phyloP scores from a whole-genome alignment of 2,888 invertebrate genomes.

The Neria commutata region DNA sequence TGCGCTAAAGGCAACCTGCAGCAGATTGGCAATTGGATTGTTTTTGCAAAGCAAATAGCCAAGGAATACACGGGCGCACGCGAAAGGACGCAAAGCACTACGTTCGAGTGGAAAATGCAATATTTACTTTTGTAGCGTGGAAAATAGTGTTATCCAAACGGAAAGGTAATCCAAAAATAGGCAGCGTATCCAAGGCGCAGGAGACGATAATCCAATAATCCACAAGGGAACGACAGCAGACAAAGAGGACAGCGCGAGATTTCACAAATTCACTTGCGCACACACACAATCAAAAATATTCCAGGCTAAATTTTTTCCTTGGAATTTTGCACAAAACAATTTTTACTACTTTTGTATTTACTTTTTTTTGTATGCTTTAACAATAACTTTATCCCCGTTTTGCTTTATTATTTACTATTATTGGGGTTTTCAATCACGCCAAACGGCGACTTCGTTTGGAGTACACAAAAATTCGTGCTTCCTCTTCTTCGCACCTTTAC shows the following conservation, averaged over 20 bases:
- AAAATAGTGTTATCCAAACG: no score
- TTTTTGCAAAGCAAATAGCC: no score
- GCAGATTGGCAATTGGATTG: no score
- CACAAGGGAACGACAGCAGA: slow-evolving; percentile 6
- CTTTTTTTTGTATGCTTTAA: slow-evolving; percentile 35
- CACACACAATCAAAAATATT: slow-evolving; percentile 31
- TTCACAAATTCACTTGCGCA: slow-evolving; percentile 1
- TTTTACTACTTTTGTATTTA: slow-evolving; percentile 33
- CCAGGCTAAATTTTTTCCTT: slow-evolving; percentile 9
- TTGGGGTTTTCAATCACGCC: slow-evolving; percentile 34
- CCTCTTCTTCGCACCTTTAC: slow-evolving; percentile 33
- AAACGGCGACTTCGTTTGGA: background rate
- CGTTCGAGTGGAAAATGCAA: no score
- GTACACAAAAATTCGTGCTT: slow-evolving; percentile 30
- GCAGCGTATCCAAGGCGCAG: slow-evolving; percentile 12
- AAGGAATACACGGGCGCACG: no score
- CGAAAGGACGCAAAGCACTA: no score
- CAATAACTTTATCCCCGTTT: background rate
- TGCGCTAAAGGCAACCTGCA: no score
- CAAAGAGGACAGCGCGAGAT: background rate
- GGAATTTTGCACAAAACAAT: slow-evolving; percentile 15
- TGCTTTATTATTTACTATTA: background rate
- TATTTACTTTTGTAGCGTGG: no score
- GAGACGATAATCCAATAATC: slow-evolving; percentile 2
- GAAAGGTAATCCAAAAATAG: no score